A percentile compares a stretch with the other conserved stretches of the same genome.
Evolutionary conservation across 2,888 invertebrate species (phyloP).

Genomic region (Phorcus lineatus): DNA sequence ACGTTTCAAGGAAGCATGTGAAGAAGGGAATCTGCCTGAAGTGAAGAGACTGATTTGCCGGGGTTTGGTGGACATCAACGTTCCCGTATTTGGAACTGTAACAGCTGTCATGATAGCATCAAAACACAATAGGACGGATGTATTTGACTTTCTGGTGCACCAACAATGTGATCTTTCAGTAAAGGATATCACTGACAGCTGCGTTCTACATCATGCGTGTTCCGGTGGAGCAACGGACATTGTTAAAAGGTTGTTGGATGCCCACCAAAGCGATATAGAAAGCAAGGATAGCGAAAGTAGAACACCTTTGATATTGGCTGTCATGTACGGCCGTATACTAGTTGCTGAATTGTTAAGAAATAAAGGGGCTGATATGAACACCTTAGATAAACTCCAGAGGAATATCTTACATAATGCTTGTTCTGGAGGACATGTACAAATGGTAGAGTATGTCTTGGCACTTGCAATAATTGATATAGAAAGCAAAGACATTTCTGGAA

Average conservation of each 20-base stretch:
- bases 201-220: neutral
- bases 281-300: neutral
- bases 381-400: neutral
- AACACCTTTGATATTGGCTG: neutral
- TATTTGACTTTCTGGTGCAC: neutral
- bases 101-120: neutral
- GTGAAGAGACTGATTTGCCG: neutral
- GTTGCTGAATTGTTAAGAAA: neutral
- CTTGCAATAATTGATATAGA: neutral
- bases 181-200: neutral
- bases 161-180: neutral
- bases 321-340: neutral
- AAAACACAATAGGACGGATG: neutral
- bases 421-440: neutral
- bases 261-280: neutral
- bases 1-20: no score
- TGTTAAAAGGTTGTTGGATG: neutral
- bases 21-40: neutral
- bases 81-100: neutral
- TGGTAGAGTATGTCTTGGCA: neutral
- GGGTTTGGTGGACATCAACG: neutral
- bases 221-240: neutral
- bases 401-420: neutral
- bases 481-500: neutral
- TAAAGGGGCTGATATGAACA: neutral